Base-by-base conservation (phyloP, 2,113 vertebrate species). In the Colinus virginianus region DNA sequence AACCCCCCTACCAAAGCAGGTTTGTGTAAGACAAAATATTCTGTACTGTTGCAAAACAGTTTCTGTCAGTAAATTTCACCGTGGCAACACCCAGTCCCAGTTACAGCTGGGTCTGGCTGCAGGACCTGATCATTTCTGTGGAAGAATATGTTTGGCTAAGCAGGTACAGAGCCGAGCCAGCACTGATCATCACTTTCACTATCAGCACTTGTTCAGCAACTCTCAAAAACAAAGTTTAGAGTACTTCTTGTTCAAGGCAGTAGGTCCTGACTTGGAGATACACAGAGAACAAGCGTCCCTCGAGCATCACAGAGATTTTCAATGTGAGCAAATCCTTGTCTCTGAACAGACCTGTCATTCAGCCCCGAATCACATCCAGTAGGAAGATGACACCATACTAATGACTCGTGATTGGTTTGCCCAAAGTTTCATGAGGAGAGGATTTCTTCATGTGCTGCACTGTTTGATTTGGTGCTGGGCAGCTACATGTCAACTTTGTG, bases 1-100 rank as follows among this genome's bases (percentile, higher is more conserved):
- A 36, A 36, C 36, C 36, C 36, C 36, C 36, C 36, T 36, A 8
- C 36, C 36, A 36, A 36, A 36, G 36, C 36, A 36, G 36, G 36
- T 36, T 66, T 66, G 12, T 78, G 87, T 62, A 85, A 94, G 85
- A 89, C 59, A 74, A 94, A 90, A 85, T 70, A 0, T 84, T 75
- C 84, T 76, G 72, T 42, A 55, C 80, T 59, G 42, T 90, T 94
- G 87, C 82, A 90, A 87, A 94, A 95, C 15, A 94, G 78, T 77
- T 93, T 84, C 87, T 90, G 78, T 78, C 69, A 90, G 76, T 62
- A 93, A 69, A 94, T 64, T 91, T 88, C 46, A 86, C 46, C 40
- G 9, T 45, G 74, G 46, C 66, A 95, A 93, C 10, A 0, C 79
- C 93, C 83, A 78, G 79, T 59, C 76, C 90, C 61, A 51, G 56